A percentile compares a stretch with the other conserved stretches of the same genome.
Evolutionary conservation across 2,113 vertebrate genomes (phyloP).

Genomic region (Plestiodon gilberti): DNA sequence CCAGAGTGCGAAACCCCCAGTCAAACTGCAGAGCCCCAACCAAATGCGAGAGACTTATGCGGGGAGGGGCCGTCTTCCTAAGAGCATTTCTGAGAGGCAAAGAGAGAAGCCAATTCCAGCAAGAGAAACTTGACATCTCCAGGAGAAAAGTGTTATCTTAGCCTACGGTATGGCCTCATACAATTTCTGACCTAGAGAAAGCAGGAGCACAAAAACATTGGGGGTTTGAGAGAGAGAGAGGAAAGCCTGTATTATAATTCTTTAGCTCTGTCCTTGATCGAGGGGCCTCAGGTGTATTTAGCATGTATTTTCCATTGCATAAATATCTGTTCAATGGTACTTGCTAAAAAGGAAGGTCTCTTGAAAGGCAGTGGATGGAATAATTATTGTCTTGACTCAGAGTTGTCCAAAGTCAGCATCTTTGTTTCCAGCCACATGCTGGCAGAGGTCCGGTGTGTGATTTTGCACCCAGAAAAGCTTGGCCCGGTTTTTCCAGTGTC

Average conservation of each 20-base stretch:
- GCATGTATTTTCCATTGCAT: background rate
- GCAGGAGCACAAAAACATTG: background rate
- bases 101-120: background rate
- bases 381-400: background rate
- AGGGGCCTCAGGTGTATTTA: background rate
- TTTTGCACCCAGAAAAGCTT: background rate
- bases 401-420: conserved; percentile 18
- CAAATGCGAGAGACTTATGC: fast-evolving
- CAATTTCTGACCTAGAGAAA: conserved; percentile 5
- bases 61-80: background rate
- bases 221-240: background rate
- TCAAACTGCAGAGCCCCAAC: background rate
- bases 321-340: background rate
- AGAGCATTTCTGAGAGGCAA: background rate
- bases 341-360: background rate
- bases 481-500: background rate
- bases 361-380: background rate
- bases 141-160: conserved; percentile 4
- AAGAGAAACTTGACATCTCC: background rate
- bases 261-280: fast-evolving
- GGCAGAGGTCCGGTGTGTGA: background rate
- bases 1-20: background rate
- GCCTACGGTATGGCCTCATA: background rate
- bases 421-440: background rate
- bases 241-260: fast-evolving